These are phyloP conservation scores for Taphrorychus bicolor DNA, from an alignment of 2,888 invertebrate genomes.

Conservation along the genomic window DNA sequence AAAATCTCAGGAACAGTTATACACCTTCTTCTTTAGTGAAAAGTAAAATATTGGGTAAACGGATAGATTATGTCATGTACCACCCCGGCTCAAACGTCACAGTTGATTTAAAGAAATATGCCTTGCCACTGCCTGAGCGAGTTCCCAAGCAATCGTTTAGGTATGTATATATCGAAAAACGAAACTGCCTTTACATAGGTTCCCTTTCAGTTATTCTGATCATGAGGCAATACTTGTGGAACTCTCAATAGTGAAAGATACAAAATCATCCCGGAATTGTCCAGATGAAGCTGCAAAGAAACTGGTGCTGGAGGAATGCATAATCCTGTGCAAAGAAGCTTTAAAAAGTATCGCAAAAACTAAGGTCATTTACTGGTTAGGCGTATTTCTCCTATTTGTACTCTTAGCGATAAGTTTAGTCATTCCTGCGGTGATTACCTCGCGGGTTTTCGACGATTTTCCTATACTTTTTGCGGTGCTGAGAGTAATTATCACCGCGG, in stretches of 20 bases:
- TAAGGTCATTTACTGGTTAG: constrained; percentile 64
- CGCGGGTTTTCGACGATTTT: constrained; percentile 62
- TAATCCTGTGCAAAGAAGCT: constrained; percentile 68
- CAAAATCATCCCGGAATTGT: constrained; percentile 22
- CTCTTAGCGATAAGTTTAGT: constrained; percentile 63
- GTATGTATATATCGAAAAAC: neutral
- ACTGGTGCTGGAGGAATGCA: constrained; percentile 64
- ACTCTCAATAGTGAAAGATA: constrained; percentile 55
- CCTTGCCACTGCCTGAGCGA: constrained; percentile 75
- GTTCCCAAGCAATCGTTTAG: constrained; percentile 71
- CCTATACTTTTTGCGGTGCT: constrained; percentile 64
- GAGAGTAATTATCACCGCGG: constrained; percentile 69
- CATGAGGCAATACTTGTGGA: constrained; percentile 83
- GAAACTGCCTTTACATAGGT: too few species aligned
- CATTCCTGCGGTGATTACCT: constrained; percentile 62
- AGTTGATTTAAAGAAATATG: constrained; percentile 64
- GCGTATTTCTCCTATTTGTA: constrained; percentile 55
- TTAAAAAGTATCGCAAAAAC: constrained; percentile 62
- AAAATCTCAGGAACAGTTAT: constrained; percentile 84
- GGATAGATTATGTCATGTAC: constrained; percentile 93
- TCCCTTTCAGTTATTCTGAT: constrained; percentile 78
- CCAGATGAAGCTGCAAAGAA: constrained; percentile 43
- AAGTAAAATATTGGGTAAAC: constrained; percentile 74
- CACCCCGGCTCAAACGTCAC: constrained; percentile 56
- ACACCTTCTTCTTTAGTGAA: constrained; percentile 65